Conservation (phyloP, 2,888 invertebrate species). For the Caenorhabditis auriculariae region DNA sequence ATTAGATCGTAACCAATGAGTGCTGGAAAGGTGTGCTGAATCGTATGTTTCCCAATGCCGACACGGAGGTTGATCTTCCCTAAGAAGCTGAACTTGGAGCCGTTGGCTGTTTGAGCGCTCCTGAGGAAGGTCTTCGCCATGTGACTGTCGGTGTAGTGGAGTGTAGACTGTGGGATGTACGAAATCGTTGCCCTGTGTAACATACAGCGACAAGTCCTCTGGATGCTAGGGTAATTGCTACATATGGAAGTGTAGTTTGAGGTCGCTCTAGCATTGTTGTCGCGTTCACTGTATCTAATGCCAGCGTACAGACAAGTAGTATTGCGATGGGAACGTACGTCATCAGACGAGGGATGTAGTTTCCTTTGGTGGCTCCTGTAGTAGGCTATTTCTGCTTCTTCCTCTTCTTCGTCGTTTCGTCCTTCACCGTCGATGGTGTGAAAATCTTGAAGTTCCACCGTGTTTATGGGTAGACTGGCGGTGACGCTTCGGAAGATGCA, state of each 20-base stretch:
- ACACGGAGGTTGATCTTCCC: background rate
- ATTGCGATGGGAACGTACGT: background rate
- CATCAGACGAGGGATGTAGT: no score
- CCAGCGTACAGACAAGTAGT: background rate
- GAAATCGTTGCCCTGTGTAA: slow-evolving; percentile 8
- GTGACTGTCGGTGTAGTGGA: background rate
- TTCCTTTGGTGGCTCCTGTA: no score
- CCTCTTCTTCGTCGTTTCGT: background rate
- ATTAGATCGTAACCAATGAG: slow-evolving; percentile 10
- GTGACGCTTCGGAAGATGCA: background rate
- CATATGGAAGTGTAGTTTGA: slow-evolving; percentile 4
- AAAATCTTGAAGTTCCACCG: background rate
- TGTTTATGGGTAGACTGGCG: background rate
- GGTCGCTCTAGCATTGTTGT: no score
- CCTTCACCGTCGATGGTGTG: background rate
- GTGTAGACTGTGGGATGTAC: background rate
- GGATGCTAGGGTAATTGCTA: slow-evolving; percentile 2
- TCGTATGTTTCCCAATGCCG: background rate
- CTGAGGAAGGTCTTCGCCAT: background rate
- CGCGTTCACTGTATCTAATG: background rate
- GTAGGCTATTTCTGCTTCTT: no score
- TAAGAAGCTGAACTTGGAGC: background rate
- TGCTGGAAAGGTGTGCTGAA: background rate
- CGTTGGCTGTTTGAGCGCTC: slow-evolving; percentile 5
- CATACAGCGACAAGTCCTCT: slow-evolving; percentile 1